Evolutionary conservation across 2,113 vertebrate genomes (phyloP), one percentile per base, ranked within the genome.

Genomic region (Microcebus murinus): DNA sequence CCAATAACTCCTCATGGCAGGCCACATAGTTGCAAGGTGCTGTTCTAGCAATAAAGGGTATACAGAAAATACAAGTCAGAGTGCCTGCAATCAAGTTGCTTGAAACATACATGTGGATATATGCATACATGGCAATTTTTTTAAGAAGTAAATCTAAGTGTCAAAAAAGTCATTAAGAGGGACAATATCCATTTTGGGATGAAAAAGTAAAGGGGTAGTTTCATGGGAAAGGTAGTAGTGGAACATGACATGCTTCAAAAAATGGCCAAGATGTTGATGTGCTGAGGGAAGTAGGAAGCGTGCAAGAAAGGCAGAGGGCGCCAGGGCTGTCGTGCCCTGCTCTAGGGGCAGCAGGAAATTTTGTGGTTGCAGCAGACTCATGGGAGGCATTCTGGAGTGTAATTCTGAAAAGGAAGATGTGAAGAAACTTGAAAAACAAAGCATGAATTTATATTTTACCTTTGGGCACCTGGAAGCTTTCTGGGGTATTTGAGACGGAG

Each of bases 101-200:
- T 87, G 18, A 48, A 85, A 71, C 8, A 85, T 57, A 86, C 1
- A 81, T 1, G 81, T 55, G 52, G 17, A 76, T 20, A 80, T 45
- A 50, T 17, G 11, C 14, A 57, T 6, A 27, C 3, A 4, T 36
- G 36, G 67, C 21, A 48, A 27, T 74, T 65, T 76, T 89, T 89
- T 42, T 74, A 48, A 94, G 65, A 48, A 94, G 14, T 68, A 77
- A 36, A 59, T 61, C 31, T 68, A 77, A 70, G 20, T 80, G 21
- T 82, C 74, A 68, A 91, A 74, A 94, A 79, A 82, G 29, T 86
- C 71, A 39, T 90, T 94, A 87, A 82, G 20, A 63, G 23, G 10
- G 29, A 52, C 50, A 92, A 13, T 67, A 85, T 65, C 14, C 12
- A 25, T 73, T 34, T 63, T n/a, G 6, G 61, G 15, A 85, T 67